Conservation (phyloP, 2,888 invertebrate species). For the Helleia helle region DNA sequence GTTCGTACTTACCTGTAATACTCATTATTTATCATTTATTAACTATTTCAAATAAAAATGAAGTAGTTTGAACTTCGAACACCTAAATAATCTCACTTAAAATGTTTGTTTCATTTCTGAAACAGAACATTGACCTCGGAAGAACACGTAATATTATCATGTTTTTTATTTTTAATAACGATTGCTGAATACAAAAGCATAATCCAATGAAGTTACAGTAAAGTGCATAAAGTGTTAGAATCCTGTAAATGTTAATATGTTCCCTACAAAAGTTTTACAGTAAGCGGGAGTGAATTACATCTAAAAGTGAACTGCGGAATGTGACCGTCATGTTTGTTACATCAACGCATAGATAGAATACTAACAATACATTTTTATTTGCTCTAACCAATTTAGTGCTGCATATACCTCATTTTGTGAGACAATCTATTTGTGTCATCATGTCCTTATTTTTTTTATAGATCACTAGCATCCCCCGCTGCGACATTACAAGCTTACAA, state of each 20-base stretch:
- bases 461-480: slow-evolving; percentile 70
- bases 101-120: not conserved
- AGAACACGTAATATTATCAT: slow-evolving; percentile 68
- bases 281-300: slow-evolving; percentile 45
- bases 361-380: slow-evolving; percentile 33
- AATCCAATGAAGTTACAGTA: slow-evolving; percentile 28
- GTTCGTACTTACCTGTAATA: slow-evolving; percentile 38
- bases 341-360: slow-evolving; percentile 53
- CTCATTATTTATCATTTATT: not conserved
- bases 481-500: slow-evolving; percentile 45
- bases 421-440: slow-evolving; percentile 69
- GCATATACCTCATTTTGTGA: slow-evolving; percentile 31
- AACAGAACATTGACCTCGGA: slow-evolving; percentile 31
- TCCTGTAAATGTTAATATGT: slow-evolving; percentile 24
- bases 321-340: slow-evolving; percentile 73
- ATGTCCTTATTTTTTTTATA: slow-evolving; percentile 72
- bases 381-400: slow-evolving; percentile 38
- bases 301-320: slow-evolving; percentile 60
- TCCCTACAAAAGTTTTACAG: slow-evolving; percentile 9
- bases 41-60: not conserved
- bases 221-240: slow-evolving; percentile 26
- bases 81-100: not conserved
- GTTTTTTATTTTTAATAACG: slow-evolving; percentile 59
- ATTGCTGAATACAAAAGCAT: slow-evolving; percentile 43
- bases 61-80: no score